phyloP scores from a whole-genome alignment of 2,797 vertebrate genomes.

The Melanotaenia nigrans region DNA sequence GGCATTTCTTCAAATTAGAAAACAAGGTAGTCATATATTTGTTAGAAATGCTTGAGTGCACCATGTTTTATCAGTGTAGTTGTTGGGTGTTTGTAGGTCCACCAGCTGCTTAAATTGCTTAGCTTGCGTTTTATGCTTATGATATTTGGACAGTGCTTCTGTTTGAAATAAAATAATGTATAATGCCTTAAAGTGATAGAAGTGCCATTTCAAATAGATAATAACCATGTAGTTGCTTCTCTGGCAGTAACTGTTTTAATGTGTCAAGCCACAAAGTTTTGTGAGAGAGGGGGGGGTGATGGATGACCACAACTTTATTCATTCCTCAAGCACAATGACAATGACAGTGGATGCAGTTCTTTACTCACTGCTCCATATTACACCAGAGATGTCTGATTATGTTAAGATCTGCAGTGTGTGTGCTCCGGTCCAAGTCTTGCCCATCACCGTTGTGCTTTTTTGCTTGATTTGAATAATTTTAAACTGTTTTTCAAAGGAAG shows the following conservation, averaged over 20 bases:
- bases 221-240: not conserved
- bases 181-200: not conserved
- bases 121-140: not conserved
- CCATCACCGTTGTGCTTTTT: not conserved
- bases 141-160: not conserved
- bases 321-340: not conserved
- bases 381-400: not conserved
- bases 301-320: not conserved
- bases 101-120: too few relatives aligned
- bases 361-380: not conserved
- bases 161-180: not conserved
- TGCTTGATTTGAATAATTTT: not conserved
- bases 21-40: not conserved
- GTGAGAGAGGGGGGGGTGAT: too few relatives aligned
- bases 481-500: too few relatives aligned
- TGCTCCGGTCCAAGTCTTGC: not conserved
- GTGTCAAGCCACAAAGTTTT: not conserved
- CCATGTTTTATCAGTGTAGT: not conserved
- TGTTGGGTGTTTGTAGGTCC: too few relatives aligned
- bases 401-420: not conserved
- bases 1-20: not conserved
- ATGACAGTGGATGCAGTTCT: not conserved
- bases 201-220: not conserved
- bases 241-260: not conserved
- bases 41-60: not conserved